These are phyloP conservation scores for Eonycteris spelaea DNA, from an alignment of 2,113 vertebrate genomes.

Conservation along the genomic window DNA sequence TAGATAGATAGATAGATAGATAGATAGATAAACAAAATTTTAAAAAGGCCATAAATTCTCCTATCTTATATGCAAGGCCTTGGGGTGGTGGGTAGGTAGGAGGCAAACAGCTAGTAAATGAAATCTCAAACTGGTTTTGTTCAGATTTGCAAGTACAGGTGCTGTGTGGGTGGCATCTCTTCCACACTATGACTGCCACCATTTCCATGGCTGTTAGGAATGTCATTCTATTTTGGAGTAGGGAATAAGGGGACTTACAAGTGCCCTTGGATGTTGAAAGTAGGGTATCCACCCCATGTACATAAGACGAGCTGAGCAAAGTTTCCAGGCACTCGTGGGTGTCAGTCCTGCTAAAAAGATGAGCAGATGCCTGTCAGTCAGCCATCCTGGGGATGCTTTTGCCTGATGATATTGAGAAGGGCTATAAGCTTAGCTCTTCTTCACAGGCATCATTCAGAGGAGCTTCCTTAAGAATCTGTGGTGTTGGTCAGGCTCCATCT, in stretches of 20 bases:
- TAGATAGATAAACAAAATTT: not conserved
- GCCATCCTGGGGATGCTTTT: not conserved
- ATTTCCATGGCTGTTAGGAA: not conserved
- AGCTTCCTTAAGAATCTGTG: not conserved
- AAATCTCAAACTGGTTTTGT: not conserved
- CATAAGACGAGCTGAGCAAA: not conserved
- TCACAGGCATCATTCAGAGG: not conserved
- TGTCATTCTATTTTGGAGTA: not conserved
- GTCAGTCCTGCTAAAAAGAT: not conserved
- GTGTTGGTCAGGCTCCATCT: not conserved
- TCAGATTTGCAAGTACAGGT: not conserved
- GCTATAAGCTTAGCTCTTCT: not conserved
- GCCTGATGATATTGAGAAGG: not conserved
- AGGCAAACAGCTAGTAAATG: not conserved
- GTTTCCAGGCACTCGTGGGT: not conserved
- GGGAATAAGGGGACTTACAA: not conserved
- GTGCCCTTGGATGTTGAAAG: not conserved
- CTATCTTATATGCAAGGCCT: not conserved
- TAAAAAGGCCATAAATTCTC: not conserved
- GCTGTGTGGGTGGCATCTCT: not conserved
- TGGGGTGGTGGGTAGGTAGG: rapidly evolving
- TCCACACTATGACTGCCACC: not conserved
- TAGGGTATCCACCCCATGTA: not conserved
- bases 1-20: too few species aligned
- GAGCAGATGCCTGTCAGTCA: not conserved